Percentiles rank a stretch among this genome's conserved stretches.
Evolutionary conservation across 2,113 vertebrate genomes (phyloP).

Genomic region (Pituophis catenifer): DNA sequence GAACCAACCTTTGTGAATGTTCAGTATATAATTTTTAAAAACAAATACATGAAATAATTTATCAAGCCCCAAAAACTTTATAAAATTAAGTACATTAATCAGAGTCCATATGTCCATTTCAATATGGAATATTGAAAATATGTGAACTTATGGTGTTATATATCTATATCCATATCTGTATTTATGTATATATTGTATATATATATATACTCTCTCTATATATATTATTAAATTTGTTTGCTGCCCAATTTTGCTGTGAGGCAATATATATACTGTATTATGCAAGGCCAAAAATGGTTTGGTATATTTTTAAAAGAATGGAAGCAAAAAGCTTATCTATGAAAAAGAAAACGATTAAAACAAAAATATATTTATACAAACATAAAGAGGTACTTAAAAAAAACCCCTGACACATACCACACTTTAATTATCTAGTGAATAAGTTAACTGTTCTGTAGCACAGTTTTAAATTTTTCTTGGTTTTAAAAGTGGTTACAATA

Average conservation of each 20-base stretch:
- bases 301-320: not conserved
- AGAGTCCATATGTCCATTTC: no score
- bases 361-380: conserved; percentile 17
- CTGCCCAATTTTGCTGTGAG: not conserved
- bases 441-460: conserved; percentile 34
- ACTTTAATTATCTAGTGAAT: conserved; percentile 39
- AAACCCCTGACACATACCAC: conserved; percentile 10
- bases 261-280: not conserved
- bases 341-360: not conserved
- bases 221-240: not conserved
- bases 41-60: not conserved
- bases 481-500: conserved; percentile 32
- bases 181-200: no score
- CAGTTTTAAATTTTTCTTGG: conserved; percentile 10
- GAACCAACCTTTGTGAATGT: not conserved
- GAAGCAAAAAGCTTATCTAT: not conserved
- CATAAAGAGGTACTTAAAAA: conserved; percentile 12
- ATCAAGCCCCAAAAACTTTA: not conserved
- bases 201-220: no score
- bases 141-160: not conserved
- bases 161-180: not conserved
- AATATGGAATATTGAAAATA: not conserved
- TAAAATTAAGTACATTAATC: not conserved
- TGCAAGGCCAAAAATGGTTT: not conserved
- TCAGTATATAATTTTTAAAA: not conserved